phyloP scores from a whole-genome alignment of 2,113 vertebrate genomes.

The Lophochroa leadbeateri region DNA sequence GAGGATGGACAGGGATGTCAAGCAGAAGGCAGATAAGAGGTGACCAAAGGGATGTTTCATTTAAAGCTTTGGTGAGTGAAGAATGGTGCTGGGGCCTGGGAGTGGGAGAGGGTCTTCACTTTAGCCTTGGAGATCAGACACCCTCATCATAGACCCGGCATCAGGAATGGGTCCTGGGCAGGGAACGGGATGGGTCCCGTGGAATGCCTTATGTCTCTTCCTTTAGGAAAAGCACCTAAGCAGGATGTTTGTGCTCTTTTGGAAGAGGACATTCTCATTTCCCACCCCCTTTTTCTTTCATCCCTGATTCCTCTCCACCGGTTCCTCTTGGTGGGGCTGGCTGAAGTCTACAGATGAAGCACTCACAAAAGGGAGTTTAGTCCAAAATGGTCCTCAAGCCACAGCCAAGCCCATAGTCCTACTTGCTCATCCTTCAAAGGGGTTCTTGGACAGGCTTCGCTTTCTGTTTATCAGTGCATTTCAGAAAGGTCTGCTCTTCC shows the following conservation, averaged over 20 bases:
- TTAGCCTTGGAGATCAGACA: background rate
- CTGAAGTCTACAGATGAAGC: background rate
- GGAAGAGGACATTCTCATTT: background rate
- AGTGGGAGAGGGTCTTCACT: background rate
- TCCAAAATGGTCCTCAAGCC: background rate
- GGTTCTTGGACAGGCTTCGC: background rate
- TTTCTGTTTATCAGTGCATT: background rate
- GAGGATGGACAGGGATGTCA: background rate
- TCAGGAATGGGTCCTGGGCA: accelerated
- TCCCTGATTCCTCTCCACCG: background rate
- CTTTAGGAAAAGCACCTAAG: background rate
- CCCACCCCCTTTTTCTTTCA: background rate
- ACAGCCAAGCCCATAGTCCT: accelerated
- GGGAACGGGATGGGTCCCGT: background rate
- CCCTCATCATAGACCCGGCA: accelerated
- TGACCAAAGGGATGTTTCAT: background rate
- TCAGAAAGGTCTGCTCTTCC: background rate
- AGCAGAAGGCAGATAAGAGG: background rate
- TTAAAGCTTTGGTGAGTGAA: background rate
- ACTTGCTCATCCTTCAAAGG: background rate
- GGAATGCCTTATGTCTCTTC: background rate
- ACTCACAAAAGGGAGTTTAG: background rate
- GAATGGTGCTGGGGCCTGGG: background rate
- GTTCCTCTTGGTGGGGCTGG: background rate
- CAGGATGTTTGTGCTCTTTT: background rate